A percentile compares a stretch with the other conserved stretches of the same genome.
Conservation (phyloP, 2,797 vertebrate species). For the Paedocypris micromegethes region DNA sequence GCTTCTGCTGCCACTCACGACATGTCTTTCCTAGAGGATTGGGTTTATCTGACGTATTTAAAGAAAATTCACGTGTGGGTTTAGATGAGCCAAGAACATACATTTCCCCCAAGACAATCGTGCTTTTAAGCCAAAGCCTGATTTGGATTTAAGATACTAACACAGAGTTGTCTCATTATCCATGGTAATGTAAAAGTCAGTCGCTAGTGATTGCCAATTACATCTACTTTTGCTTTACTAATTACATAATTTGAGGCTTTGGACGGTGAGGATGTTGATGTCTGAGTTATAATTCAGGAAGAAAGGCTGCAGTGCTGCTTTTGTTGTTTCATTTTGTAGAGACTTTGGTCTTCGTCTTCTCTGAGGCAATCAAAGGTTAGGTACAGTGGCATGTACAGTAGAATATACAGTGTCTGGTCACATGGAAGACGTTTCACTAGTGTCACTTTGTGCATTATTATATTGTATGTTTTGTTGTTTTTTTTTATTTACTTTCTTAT, state of each 20-base stretch:
- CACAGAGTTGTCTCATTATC: conserved; percentile 4
- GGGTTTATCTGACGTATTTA: conserved; percentile 72
- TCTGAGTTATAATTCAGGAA: too few relatives aligned
- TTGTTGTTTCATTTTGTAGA: too few relatives aligned
- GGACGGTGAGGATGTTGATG: not conserved
- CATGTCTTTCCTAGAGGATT: conserved; percentile 64
- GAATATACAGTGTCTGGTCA: too few relatives aligned
- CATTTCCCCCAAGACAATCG: conserved; percentile 10
- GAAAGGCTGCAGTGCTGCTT: too few relatives aligned
- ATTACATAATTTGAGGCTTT: not conserved
- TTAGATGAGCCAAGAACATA: conserved; percentile 30
- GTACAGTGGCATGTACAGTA: too few relatives aligned
- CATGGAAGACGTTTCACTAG: too few relatives aligned
- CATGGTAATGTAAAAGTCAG: not conserved
- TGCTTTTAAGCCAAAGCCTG: not conserved
- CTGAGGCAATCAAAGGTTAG: too few relatives aligned
- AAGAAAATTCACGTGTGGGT: conserved; percentile 58
- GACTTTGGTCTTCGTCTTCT: too few relatives aligned
- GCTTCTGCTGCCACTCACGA: not conserved
- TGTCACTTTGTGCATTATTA: too few relatives aligned
- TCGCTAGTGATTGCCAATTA: not conserved
- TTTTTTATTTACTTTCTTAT: too few relatives aligned
- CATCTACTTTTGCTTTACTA: not conserved
- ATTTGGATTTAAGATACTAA: conserved; percentile 4
- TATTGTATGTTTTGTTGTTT: too few relatives aligned